A percentile compares a stretch with the other conserved stretches of the same genome.
phyloP scores from a whole-genome alignment of 2,888 invertebrate genomes.

The Eurytoma californica region DNA sequence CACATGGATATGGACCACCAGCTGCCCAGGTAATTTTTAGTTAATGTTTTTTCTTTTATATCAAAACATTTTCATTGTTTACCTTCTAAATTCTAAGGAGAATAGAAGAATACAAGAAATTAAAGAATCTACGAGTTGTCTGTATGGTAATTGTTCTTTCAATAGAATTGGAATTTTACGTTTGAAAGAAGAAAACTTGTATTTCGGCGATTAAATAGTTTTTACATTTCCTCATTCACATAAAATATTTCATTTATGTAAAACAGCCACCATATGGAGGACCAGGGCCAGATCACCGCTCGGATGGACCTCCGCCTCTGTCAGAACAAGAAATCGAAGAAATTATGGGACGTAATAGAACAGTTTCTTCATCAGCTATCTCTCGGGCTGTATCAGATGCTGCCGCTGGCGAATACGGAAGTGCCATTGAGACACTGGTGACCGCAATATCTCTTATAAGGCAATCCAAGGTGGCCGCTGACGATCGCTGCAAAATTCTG shows the following conservation, averaged over 20 bases:
- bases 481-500: conserved; percentile 98
- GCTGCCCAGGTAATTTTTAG: conserved; percentile 67
- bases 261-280: conserved; percentile 78
- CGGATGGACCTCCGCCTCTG: conserved; percentile 81
- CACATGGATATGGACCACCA: conserved; percentile 78
- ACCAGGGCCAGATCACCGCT: conserved; percentile 76
- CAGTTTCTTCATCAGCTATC: conserved; percentile 98
- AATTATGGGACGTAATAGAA: conserved; percentile 97
- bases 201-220: no score
- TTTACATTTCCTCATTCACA: no score
- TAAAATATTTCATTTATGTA: no score
- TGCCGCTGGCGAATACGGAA: conserved; percentile 97
- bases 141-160: no score
- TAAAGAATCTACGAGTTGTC: no score
- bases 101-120: no score
- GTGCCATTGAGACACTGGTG: conserved; percentile 98
- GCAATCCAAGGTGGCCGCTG: conserved; percentile 95
- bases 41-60: background rate
- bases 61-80: no score
- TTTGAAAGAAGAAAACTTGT: no score
- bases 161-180: no score
- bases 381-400: conserved; percentile 98
- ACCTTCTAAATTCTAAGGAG: no score
- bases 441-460: conserved; percentile 99
- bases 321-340: conserved; percentile 98